Percentiles rank a stretch among this genome's conserved stretches.
phyloP scores from a whole-genome alignment of 2,888 invertebrate species.

The Philereme transversata region DNA sequence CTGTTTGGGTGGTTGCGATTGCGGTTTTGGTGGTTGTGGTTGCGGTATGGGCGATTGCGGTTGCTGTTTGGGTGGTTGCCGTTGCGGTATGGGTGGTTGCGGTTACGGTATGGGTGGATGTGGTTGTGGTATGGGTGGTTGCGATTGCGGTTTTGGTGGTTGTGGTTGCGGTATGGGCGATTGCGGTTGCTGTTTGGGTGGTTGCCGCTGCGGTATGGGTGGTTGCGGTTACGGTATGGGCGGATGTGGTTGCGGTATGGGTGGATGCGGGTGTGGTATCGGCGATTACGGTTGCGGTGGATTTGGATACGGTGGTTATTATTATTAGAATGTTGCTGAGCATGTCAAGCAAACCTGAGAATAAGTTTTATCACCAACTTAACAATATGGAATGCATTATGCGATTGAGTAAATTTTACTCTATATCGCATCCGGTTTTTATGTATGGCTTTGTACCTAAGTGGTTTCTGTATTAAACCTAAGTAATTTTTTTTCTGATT shows the following conservation, averaged over 20 bases:
- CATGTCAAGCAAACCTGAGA: too few relatives aligned
- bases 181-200: background rate
- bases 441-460: too few relatives aligned
- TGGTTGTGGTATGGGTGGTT: background rate
- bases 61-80: slow-evolving; percentile 34
- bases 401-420: too few relatives aligned
- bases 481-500: too few relatives aligned
- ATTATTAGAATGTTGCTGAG: slow-evolving; percentile 4
- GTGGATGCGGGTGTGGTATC: slow-evolving; percentile 26
- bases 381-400: too few relatives aligned
- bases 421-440: too few relatives aligned
- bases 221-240: background rate
- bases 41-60: background rate
- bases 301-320: slow-evolving; percentile 11
- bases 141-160: background rate
- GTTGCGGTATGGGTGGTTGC: background rate
- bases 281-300: slow-evolving; percentile 6
- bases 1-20: background rate
- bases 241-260: too few relatives aligned
- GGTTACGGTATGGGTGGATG: slow-evolving; percentile 10
- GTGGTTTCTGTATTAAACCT: too few relatives aligned
- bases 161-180: slow-evolving; percentile 8
- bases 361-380: too few relatives aligned
- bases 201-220: background rate
- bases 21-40: background rate